Base-by-base conservation (phyloP, 1,140 invertebrate genomes). In the Thalassaphorura encarpata region DNA sequence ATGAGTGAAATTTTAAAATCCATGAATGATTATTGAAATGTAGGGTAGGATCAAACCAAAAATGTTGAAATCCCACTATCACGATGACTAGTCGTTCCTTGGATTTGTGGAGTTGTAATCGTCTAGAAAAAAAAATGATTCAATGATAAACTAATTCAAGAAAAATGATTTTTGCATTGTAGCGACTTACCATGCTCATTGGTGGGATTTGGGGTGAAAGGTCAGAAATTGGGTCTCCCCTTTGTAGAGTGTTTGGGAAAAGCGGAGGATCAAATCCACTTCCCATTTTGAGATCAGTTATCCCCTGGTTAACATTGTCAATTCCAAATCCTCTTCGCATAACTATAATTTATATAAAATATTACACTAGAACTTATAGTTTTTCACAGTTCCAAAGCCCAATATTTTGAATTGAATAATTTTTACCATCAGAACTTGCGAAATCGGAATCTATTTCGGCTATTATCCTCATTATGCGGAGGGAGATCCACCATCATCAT, bases 11-110 rank as follows among this genome's bases (percentile, higher is more conserved):
- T n/a, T n/a, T n/a, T n/a, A n/a, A n/a, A n/a, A n/a, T n/a, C n/a
- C n/a, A n/a, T n/a, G n/a, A n/a, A n/a, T n/a, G n/a, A n/a, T n/a
- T n/a, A n/a, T n/a, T n/a, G n/a, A n/a, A n/a, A n/a, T n/a, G n/a
- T n/a, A n/a, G n/a, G n/a, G n/a, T n/a, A n/a, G n/a, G n/a, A n/a
- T n/a, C n/a, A n/a, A n/a, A n/a, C n/a, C n/a, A n/a, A n/a, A n/a
- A 86, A 81, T 2, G 86, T 90, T 23, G 86, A 87, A 63, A 83
- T 85, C 63, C 81, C 86, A 58, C 75, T 77, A 68, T 89, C 86
- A 21, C 87, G 74, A 41, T 87, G 72, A 18, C 67, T 68, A 8
- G n/a, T n/a, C n/a, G n/a, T n/a, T n/a, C 8, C 33, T 36, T 36
- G n/a, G n/a, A 36, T 11, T 11, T 11, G n/a, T n/a, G 8, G 33